Evolutionary conservation across 2,797 vertebrate genomes (phyloP), one percentile per base, ranked within the genome.

Genomic region (Malurus leucopterus): DNA sequence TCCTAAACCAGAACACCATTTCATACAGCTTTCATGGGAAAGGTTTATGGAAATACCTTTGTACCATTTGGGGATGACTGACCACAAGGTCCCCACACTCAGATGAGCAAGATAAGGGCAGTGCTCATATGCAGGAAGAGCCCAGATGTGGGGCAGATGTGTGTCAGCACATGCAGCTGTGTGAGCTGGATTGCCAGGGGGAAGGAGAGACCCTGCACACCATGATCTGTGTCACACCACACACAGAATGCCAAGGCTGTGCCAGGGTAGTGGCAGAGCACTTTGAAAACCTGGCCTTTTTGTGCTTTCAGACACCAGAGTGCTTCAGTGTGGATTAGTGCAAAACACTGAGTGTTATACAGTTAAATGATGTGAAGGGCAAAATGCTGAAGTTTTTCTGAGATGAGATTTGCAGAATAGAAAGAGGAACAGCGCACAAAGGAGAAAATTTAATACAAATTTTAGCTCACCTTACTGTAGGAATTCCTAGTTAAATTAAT

Each of bases 141-240:
- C 34, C 41, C 69, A 84, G 43, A 19, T 70, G 34, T 5, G 8
- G 15, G 23, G 3, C 69, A 84, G 77, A 62, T 30, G 36, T 71
- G 43, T 5, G 3, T 20, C 40, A 44, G 27, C n/a, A 75, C 6
- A 41, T 20, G 46, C 24, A 46, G 22, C 61, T 79, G 20, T 22
- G n/a, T 2, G 0, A 82, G 32, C 23, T 46, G 38, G n/a, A n/a
- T 64, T 15, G 14, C n/a, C n/a, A 46, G 62, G 0, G 0, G 20
- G 13, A 18, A 75, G 34, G 7, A 83, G 24, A 83, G 8, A 24
- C 5, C 13, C 21, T 6, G 0, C 2, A 0, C 19, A 15, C 27
- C 54, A 21, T 0, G 0, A 18, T 13, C 13, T 43, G 9, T 21
- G 17, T 41, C 67, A n/a, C 18, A 59, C 1, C 40, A 40, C 40